These are phyloP conservation scores for Megamerina dolium DNA, from an alignment of 2,888 invertebrate species.

Conservation along the genomic window DNA sequence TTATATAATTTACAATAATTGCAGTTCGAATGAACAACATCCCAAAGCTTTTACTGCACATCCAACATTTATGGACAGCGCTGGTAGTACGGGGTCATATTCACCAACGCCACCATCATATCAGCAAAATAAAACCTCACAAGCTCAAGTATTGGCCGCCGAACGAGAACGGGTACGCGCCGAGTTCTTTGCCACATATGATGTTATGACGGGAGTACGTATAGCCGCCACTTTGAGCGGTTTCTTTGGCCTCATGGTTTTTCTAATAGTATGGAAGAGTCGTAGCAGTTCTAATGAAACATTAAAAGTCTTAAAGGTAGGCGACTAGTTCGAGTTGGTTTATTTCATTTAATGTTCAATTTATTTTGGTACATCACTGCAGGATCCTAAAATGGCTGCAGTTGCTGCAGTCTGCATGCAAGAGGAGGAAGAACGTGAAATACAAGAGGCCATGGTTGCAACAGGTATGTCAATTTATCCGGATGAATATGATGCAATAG, in stretches of 20 bases:
- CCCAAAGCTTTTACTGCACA: conserved; percentile 24
- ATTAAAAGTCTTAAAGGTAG: conserved; percentile 58
- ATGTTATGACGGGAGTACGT: conserved; percentile 88
- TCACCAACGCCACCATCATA: conserved; percentile 23
- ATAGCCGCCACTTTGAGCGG: conserved; percentile 88
- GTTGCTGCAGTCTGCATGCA: conserved; percentile 73
- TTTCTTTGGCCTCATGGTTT: conserved; percentile 86
- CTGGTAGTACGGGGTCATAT: conserved; percentile 22
- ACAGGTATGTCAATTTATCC: conserved; percentile 52
- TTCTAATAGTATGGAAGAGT: conserved; percentile 86
- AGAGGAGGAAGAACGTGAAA: conserved; percentile 66
- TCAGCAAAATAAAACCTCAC: conserved; percentile 32
- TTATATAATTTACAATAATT: too few species aligned
- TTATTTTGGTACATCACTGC: too few species aligned
- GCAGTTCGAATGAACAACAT: conserved; percentile 19
- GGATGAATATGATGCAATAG: conserved; percentile 50
- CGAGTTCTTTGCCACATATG: conserved; percentile 84
- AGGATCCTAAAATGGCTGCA: conserved; percentile 72
- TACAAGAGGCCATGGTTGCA: conserved; percentile 69
- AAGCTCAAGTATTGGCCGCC: conserved; percentile 42
- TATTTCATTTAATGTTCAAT: too few species aligned
- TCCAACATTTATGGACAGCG: conserved; percentile 21
- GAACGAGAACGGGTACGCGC: conserved; percentile 67
- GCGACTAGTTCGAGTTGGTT: too few species aligned
- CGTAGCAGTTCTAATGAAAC: conserved; percentile 71